Evolutionary conservation across 2,888 invertebrate species (phyloP).

Genomic region (Nebria salina): DNA sequence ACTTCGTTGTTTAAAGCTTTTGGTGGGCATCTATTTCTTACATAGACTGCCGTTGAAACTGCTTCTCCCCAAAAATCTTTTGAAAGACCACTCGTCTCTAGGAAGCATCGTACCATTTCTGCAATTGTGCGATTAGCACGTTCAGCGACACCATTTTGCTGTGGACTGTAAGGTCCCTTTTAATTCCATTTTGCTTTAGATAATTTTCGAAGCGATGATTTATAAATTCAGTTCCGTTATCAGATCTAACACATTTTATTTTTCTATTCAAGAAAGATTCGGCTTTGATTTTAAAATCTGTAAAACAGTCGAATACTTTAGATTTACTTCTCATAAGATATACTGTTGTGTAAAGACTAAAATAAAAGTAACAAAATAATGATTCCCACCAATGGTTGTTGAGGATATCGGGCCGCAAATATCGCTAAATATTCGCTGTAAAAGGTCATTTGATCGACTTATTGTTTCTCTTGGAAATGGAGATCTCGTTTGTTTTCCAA

Average conservation of each 20-base stretch:
- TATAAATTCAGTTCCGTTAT: conserved; percentile 19
- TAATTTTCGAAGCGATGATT: conserved; percentile 14
- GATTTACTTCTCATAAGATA: conserved; percentile 11
- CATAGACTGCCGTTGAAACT: conserved; percentile 8
- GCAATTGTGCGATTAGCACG: not conserved
- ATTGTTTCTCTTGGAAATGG: not conserved
- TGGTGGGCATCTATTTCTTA: not conserved
- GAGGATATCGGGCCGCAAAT: not conserved
- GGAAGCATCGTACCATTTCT: not conserved
- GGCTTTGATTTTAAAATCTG: conserved; percentile 10
- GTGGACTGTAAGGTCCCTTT: conserved; percentile 10
- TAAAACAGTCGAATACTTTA: conserved; percentile 22
- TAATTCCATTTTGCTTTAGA: conserved; percentile 23
- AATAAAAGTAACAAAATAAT: conserved; percentile 26
- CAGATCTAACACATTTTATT: conserved; percentile 18
- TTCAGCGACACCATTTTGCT: not conserved
- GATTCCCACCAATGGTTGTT: conserved; percentile 15
- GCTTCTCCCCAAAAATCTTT: conserved; percentile 8
- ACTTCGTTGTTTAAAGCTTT: not conserved
- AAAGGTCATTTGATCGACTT: not conserved
- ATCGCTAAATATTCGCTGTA: too few species aligned
- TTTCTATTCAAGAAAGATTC: conserved; percentile 10
- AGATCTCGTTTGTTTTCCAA: not conserved
- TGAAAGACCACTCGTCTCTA: conserved; percentile 8
- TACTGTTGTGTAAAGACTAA: conserved; percentile 17